Base-by-base conservation (phyloP, 2,797 vertebrate species). In the Microchirus variegatus region DNA sequence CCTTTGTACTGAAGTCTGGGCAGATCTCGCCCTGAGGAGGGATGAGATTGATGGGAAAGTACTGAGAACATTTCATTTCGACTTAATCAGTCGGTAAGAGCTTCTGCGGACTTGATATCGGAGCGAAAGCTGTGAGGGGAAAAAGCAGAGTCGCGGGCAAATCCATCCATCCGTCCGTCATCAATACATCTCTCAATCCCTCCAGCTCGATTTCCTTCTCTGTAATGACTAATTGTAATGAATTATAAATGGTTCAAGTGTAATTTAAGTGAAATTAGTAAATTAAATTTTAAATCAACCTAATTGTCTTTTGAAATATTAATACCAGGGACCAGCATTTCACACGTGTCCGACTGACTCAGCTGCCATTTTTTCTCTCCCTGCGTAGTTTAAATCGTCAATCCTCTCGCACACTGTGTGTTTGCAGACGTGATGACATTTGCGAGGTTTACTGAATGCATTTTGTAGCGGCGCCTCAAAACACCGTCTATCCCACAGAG, bases 1-100 rank as follows among this genome's bases (percentile, higher is more conserved):
- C 72, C 78, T 85, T 87, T 84, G 79, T 80, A 83, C 85, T 84
- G 73, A 85, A 81, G 77, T 83, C 70, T 58, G 64, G 67, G 76
- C 71, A 76, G 63, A 84, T 86, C 63, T 77, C 59, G 70, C 73
- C 82, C 36, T 53, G 62, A 81, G 84, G 72, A 70, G 15, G 73
- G 56, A 81, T 78, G 69, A 77, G 70, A 73, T 59, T 53, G 74
- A 74, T 84, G 80, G 78, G 82, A 66, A 80, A 77, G 84, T 80
- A 82, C 60, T 70, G 69, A 80, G 78, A 79, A 68, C 63, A 76
- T 83, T 88, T 87, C 78, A 87, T 83, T 86, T 67, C 64, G 77
- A 66, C 64, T 77, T 81, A 79, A 86, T 89, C 75, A 77, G 73
- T 22, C 40, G 60, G 63, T 48, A 65, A 73, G 64, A 16, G 62